A percentile compares a stretch with the other conserved stretches of the same genome.
These are phyloP conservation scores for Zaprionus taronus DNA, from an alignment of 1,140 invertebrate species.

Conservation along the genomic window DNA sequence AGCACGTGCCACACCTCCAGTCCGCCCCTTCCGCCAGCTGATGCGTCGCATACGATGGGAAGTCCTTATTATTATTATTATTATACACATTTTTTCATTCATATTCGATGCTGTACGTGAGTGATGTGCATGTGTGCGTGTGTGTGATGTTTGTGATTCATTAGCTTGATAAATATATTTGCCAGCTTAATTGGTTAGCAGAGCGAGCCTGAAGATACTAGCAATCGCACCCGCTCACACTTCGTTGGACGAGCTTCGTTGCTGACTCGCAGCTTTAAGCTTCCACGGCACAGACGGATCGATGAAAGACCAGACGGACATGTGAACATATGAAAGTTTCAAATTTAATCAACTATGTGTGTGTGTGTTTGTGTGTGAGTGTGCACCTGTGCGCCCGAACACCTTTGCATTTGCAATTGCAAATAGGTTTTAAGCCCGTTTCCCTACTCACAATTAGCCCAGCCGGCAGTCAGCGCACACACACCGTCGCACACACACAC, in stretches of 20 bases:
- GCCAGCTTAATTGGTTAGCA: conserved; percentile 69
- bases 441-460: conserved; percentile 23
- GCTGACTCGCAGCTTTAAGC: conserved; percentile 45
- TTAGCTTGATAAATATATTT: conserved; percentile 79
- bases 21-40: background rate
- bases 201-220: conserved; percentile 54
- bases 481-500: background rate
- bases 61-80: conserved; percentile 9
- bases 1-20: conserved; percentile 4
- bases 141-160: conserved; percentile 71
- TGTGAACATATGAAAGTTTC: conserved; percentile 15
- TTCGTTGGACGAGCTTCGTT: background rate
- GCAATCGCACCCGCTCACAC: background rate
- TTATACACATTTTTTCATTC: conserved; percentile 17
- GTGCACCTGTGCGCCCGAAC: background rate
- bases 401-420: conserved; percentile 14
- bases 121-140: background rate
- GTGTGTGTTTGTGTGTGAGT: background rate
- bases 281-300: background rate
- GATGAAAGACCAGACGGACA: background rate
- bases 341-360: conserved; percentile 24
- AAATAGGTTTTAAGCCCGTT: conserved; percentile 10
- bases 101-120: background rate
- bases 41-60: background rate
- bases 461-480: background rate